Conservation (phyloP, 2,797 vertebrate genomes). For the Phyllotis vaccarum region DNA sequence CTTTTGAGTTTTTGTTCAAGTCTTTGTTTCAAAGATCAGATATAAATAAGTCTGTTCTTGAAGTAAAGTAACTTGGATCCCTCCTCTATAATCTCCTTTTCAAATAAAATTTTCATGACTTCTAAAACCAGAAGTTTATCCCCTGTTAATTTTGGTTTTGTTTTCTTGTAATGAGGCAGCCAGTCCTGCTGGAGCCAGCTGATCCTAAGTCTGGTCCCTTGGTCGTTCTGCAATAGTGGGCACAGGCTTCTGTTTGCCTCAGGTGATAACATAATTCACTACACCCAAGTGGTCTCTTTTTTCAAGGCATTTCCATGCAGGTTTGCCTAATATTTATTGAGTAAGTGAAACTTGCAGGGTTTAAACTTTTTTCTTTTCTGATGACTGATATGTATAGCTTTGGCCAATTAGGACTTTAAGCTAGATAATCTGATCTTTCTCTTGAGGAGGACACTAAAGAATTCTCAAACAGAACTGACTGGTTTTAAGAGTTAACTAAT, state of each 20-base stretch:
- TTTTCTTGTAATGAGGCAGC: neutral
- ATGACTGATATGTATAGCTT: too few species aligned
- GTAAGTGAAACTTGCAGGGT: neutral
- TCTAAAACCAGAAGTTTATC: neutral
- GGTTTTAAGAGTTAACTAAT: neutral
- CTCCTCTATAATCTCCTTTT: neutral
- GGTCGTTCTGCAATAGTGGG: neutral
- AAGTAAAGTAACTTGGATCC: neutral
- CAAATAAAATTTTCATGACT: conserved; percentile 2
- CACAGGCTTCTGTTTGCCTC: neutral
- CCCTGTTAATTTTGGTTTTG: neutral
- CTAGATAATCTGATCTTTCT: neutral
- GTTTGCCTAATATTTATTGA: neutral
- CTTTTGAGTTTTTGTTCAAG: neutral
- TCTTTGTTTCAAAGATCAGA: neutral
- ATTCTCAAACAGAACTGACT: neutral
- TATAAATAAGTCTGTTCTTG: neutral
- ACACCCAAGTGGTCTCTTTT: neutral
- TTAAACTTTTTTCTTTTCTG: neutral
- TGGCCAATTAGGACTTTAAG: neutral
- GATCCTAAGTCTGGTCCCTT: neutral
- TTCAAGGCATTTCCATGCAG: neutral
- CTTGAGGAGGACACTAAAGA: neutral
- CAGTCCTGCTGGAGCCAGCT: neutral
- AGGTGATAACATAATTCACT: neutral